Percentiles rank a stretch among this genome's conserved stretches.
Evolutionary conservation across 2,797 vertebrate species (phyloP).

Genomic region (Carapus acus): DNA sequence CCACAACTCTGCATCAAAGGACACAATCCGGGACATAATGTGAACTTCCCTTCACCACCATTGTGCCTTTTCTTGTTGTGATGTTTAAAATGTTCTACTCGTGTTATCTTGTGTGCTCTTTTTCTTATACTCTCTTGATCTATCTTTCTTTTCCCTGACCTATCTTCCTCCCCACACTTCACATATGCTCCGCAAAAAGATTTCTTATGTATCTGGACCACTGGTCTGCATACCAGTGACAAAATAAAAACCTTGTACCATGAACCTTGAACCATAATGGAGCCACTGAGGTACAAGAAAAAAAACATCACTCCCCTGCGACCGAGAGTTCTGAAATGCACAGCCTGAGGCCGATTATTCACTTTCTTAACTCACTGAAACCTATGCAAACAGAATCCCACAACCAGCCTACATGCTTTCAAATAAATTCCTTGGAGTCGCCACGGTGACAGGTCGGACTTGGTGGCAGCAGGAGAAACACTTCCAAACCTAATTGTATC

Average conservation of each 20-base stretch:
- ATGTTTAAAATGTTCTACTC: too few species aligned
- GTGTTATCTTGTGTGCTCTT: too few species aligned
- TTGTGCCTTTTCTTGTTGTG: too few species aligned
- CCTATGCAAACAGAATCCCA: conserved; percentile 17
- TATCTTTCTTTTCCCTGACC: too few species aligned
- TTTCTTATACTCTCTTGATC: too few species aligned
- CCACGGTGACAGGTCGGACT: conserved; percentile 6
- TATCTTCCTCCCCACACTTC: too few species aligned
- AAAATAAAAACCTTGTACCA: too few species aligned
- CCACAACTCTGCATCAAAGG: conserved; percentile 57
- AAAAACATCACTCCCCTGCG: conserved; percentile 42
- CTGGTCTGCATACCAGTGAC: too few species aligned
- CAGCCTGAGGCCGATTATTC: conserved; percentile 33
- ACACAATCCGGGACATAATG: conserved; percentile 46
- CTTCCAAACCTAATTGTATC: conserved; percentile 23
- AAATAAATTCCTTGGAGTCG: conserved; percentile 44
- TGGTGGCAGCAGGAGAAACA: conserved; percentile 18
- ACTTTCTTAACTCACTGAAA: conserved; percentile 38
- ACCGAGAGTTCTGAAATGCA: conserved; percentile 26
- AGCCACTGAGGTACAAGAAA: conserved; percentile 48
- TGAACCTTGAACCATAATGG: too few species aligned
- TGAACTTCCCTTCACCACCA: too few species aligned
- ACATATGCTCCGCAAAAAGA: too few species aligned
- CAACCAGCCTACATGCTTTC: conserved; percentile 24
- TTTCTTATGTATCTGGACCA: too few species aligned